Base-by-base conservation (phyloP, 2,113 vertebrate genomes). In the Anoura caudifer region DNA sequence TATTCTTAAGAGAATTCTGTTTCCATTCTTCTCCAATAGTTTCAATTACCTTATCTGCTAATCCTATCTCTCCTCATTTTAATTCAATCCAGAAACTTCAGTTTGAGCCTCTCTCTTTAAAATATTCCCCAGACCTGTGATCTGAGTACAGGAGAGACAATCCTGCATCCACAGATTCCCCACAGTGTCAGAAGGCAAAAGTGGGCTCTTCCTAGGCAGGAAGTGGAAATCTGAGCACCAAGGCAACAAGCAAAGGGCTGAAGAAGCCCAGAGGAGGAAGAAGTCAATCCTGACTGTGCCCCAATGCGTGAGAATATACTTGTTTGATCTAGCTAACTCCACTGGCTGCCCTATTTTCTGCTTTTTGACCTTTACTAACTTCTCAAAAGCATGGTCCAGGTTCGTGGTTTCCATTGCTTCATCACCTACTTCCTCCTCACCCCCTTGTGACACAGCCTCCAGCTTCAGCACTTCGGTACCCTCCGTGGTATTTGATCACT, bases 351-450 rank as follows among this genome's bases (percentile, higher is more conserved):
- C 33, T 22, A 0, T 43, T 43, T 50, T 41, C 14, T 54, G 20
- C n/a, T 50, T 36, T 52, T 15, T 47, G 28, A 24, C 72, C 36
- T 92, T 81, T 79, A 38, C 47, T 19, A 52, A 67, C 43, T 84
- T 88, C n/a, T 93, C 82, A 59, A 86, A 76, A 91, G 56, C 61
- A 19, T 0, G 20, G 33, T 56, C 36, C 33, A 50, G 11, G 43
- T 28, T 24, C 38, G 4, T 1, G 6, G 86, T 52, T 56, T 76
- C 67, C 65, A 17, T 80, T 96, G 94, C 95, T 83, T 92, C 90
- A 96, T n/a, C 31, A 15, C 90, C 54, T 1, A 87, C 87, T 93
- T 96, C 95, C 92, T 90, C 87, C 87, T 84, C 1, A 41, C 6
- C 19, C 11, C 15, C 56, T 97, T 96, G 73, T 94, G 47, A 89